Conservation (phyloP, 1,140 invertebrate species). For the Ptiloglossa arizonensis region DNA sequence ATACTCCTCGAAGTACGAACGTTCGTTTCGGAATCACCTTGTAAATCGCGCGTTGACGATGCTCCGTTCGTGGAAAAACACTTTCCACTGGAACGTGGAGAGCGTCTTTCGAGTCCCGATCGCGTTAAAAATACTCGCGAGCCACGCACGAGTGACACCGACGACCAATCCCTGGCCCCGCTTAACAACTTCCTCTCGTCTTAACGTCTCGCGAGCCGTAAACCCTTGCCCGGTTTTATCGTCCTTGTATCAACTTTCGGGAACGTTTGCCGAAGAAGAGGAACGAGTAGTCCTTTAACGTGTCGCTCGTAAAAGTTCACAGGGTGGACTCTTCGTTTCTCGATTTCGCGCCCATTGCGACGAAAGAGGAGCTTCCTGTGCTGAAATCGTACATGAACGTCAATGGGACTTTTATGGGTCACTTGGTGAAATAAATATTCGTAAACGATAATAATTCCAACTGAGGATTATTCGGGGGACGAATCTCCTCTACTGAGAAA, state of each 20-base stretch:
- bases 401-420: too few relatives aligned
- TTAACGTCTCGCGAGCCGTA: slow-evolving; percentile 63
- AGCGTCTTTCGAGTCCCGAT: not conserved
- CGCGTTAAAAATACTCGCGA: slow-evolving; percentile 19
- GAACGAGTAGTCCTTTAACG: slow-evolving; percentile 43
- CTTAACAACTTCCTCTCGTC: slow-evolving; percentile 67
- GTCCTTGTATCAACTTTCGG: slow-evolving; percentile 64
- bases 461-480: too few relatives aligned
- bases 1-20: too few relatives aligned
- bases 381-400: too few relatives aligned
- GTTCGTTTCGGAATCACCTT: too few relatives aligned
- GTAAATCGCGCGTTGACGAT: too few relatives aligned
- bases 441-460: too few relatives aligned
- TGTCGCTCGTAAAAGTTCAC: slow-evolving; percentile 39
- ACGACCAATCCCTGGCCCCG: slow-evolving; percentile 14
- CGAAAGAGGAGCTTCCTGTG: too few relatives aligned
- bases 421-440: too few relatives aligned
- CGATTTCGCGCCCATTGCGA: not conserved
- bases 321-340: slow-evolving; percentile 3
- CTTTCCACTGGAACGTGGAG: not conserved
- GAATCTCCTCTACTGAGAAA: too few relatives aligned
- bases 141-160: not conserved
- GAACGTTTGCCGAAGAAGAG: slow-evolving; percentile 36
- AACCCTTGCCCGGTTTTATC: slow-evolving; percentile 68
- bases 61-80: slow-evolving; percentile 13